A percentile compares a stretch with the other conserved stretches of the same genome.
Evolutionary conservation across 2,888 invertebrate genomes (phyloP).

Genomic region (Mylabris sibirica): DNA sequence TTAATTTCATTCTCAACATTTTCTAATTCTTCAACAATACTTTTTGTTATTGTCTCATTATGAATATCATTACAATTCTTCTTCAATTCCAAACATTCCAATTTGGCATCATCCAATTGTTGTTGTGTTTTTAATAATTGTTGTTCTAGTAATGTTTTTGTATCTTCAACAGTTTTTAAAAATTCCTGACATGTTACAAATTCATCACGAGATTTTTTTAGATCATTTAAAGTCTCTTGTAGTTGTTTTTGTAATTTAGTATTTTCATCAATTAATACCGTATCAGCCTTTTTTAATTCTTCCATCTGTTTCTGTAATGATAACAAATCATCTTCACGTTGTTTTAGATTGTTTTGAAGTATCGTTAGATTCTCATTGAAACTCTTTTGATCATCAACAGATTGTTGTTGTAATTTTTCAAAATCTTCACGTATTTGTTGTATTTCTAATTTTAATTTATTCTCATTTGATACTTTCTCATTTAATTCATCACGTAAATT

Average conservation of each 20-base stretch:
- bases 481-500: conserved; percentile 41
- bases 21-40: conserved; percentile 36
- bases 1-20: conserved; percentile 36
- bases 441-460: conserved; percentile 21
- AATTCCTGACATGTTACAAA: background rate
- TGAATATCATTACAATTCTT: conserved; percentile 32
- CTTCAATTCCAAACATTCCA: conserved; percentile 30
- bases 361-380: conserved; percentile 39
- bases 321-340: conserved; percentile 32
- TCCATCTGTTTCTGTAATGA: conserved; percentile 34
- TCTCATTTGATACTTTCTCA: conserved; percentile 38
- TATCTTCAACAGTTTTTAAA: conserved; percentile 19
- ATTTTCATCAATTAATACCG: conserved; percentile 23
- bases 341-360: conserved; percentile 37
- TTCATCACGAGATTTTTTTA: conserved; percentile 15
- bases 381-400: conserved; percentile 39
- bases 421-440: conserved; percentile 2
- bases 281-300: conserved; percentile 29
- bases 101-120: conserved; percentile 29
- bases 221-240: conserved; percentile 30
- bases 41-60: conserved; percentile 34
- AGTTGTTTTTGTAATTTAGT: conserved; percentile 18
- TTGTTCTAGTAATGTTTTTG: conserved; percentile 22
- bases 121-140: conserved; percentile 25
- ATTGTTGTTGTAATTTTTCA: conserved; percentile 15